Base-by-base conservation (phyloP, 2,888 invertebrate genomes). In the Eupithecia tripunctaria region DNA sequence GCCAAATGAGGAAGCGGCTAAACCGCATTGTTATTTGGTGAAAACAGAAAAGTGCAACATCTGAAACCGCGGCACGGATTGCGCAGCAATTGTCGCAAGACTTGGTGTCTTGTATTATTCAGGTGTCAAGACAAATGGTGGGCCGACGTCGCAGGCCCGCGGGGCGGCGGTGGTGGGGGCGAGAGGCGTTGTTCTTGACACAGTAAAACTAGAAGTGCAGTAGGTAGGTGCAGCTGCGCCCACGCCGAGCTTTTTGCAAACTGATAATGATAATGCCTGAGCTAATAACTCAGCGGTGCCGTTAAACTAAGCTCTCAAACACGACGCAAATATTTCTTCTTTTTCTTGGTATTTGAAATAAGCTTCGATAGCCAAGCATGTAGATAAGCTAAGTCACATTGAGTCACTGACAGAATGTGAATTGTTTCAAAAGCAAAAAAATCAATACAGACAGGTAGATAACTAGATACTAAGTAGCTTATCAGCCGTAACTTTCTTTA, bases 131-230 rank as follows among this genome's bases (percentile, higher is more conserved):
- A 88, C 86, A 86, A 88, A 86, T 83, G 83, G 84, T 80, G 82
- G 76, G 81, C 77, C 77, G 79, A 76, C 71, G 60, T 66, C 72
- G 73, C 76, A 70, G 65, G 74, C 60, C 67, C 43, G 80, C 79
- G 78, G 71, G 67, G 77, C 78, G 76, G 81, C 79, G 86, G 85
- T 85, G 87, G 87, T 85, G 87, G 88, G 91, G 91, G 86, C 90
- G 90, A 89, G 90, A 92, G 91, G 88, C 89, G 94, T 94, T 91
- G 94, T 94, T 90, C 94, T 94, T 94, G 94, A 94, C 94, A 94
- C 93, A 94, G 94, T 94, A 94, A 94, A 91, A 91, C 93, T 93
- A 92, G 93, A 92, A 92, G 92, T 93, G 93, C 94, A 94, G 93
- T 94, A 93, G 92, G 94, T 93, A 94, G 93, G 92, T 93, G 94